These are phyloP conservation scores for Zophobas atratus DNA, from an alignment of 1,140 invertebrate genomes.

Conservation along the genomic window DNA sequence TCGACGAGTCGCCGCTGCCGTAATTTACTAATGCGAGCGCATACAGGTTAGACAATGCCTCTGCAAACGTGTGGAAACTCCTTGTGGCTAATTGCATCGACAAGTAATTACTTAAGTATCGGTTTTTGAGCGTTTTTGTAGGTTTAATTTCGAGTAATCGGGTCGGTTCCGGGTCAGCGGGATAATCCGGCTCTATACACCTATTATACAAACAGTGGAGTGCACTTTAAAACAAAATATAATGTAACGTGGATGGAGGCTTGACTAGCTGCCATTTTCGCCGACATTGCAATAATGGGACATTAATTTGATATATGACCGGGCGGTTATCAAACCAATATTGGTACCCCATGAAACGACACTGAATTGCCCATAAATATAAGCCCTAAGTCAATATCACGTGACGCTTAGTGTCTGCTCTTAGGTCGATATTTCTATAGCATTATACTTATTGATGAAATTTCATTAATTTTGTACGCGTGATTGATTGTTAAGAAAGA, in stretches of 20 bases:
- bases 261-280: conserved; percentile 59
- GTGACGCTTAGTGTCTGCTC: conserved; percentile 40
- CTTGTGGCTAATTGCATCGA: too few relatives aligned
- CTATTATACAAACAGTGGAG: conserved; percentile 7
- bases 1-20: too few relatives aligned
- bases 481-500: conserved; percentile 41
- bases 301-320: conserved; percentile 67
- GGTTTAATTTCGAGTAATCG: too few relatives aligned
- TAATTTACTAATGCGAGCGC: too few relatives aligned
- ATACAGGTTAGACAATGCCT: too few relatives aligned
- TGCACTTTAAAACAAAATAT: conserved; percentile 44
- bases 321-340: conserved; percentile 67
- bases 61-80: too few relatives aligned
- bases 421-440: conserved; percentile 39
- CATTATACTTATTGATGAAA: conserved; percentile 40
- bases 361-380: conserved; percentile 67
- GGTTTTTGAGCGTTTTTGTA: too few relatives aligned
- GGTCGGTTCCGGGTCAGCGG: too few relatives aligned
- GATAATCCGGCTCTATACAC: too few relatives aligned
- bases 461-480: conserved; percentile 42
- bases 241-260: conserved; percentile 36
- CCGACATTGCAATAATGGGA: conserved; percentile 66
- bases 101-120: too few relatives aligned
- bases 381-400: conserved; percentile 65
- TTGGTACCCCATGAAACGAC: conserved; percentile 66